Base-by-base conservation (phyloP, 2,113 vertebrate species). In the Halcyon senegalensis region DNA sequence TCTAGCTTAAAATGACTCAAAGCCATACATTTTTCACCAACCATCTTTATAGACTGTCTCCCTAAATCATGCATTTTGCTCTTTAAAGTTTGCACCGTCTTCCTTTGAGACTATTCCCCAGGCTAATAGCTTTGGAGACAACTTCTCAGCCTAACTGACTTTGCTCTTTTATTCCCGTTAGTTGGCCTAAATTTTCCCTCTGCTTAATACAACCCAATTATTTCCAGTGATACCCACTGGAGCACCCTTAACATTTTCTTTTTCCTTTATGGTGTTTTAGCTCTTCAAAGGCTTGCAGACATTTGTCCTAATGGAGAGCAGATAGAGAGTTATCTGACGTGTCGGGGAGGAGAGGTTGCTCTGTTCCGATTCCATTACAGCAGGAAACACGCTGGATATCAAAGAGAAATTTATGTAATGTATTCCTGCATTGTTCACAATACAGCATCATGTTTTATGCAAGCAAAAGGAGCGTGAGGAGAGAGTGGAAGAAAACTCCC, bases 391-490 rank as follows among this genome's bases (percentile, higher is more conserved):
- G 59, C 96, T 94, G 87, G 96, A 96, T 98, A 98, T 98, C 97
- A 98, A 97, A 98, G 92, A 93, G 94, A 98, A 98, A 98, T 98
- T 98, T 98, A 98, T 98, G 97, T 98, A 98, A 98, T 98, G 93
- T 97, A 98, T 98, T 98, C 98, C 94, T 96, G 90, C 95, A 98
- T 97, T 98, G 97, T 98, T 98, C 69, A 53, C 92, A 83, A 89
- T 93, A 94, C 78, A 97, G 91, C 90, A 96, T 98, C 96, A 97
- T 98, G 97, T 98, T 98, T 98, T 98, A 98, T 98, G 98, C 98
- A 98, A 97, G 95, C 92, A 87, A 92, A 94, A 88, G 79, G 90
- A 76, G 90, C 33, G 7, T 50, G 94, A 84, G 88, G 92, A 87
- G 63, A 86, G 92, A 79, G 77, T 62, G 67, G 93, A 87, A 93